A percentile compares a stretch with the other conserved stretches of the same genome.
Conservation (phyloP, 2,113 vertebrate species). For the Raja brachyura region DNA sequence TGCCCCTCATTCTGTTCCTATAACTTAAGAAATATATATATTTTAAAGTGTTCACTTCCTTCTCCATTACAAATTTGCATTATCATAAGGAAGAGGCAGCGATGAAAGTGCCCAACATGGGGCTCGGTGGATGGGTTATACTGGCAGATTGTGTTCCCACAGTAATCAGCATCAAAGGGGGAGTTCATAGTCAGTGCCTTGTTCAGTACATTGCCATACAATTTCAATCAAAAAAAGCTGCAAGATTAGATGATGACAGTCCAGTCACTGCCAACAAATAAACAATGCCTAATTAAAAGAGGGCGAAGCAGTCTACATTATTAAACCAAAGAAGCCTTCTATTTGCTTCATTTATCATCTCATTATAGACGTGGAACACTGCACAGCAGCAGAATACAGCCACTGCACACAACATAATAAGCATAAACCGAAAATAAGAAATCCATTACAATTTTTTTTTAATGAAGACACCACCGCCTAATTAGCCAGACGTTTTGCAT, state of each 20-base stretch:
- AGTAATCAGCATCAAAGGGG: not conserved
- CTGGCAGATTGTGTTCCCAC: not conserved
- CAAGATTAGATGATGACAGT: not conserved
- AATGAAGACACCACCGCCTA: not conserved
- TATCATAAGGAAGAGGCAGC: not conserved
- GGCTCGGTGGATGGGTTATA: not conserved
- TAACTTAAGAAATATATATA: no score
- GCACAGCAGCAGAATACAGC: not conserved
- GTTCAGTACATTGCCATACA: not conserved
- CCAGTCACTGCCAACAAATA: conserved; percentile 12
- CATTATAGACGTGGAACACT: not conserved
- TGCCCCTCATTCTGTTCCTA: no score
- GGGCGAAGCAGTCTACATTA: not conserved
- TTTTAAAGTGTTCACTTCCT: not conserved
- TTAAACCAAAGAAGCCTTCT: not conserved
- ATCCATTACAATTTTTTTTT: not conserved
- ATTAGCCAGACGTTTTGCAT: not conserved
- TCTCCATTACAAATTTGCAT: no score
- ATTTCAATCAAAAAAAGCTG: not conserved
- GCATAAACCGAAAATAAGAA: conserved; percentile 3
- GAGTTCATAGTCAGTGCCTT: not conserved
- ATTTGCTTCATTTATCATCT: not conserved
- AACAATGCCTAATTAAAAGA: conserved; percentile 3
- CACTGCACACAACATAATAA: not conserved
- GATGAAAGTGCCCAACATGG: not conserved